phyloP scores from a whole-genome alignment of 2,888 invertebrate species.

The Pandemis corylana region DNA sequence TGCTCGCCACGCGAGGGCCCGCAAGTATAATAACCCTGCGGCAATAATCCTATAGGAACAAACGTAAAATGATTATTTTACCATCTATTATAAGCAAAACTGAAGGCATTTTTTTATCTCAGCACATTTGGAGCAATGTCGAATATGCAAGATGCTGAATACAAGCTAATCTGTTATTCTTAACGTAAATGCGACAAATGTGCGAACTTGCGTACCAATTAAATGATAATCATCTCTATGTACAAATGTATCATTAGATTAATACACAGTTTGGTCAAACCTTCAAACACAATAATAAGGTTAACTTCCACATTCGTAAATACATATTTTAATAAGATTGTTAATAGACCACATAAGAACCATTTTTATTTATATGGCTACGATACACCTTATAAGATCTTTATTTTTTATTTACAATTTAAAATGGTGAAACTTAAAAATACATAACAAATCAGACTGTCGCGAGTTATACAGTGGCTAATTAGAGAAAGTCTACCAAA shows the following conservation, averaged over 20 bases:
- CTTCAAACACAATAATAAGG: slow-evolving; percentile 44
- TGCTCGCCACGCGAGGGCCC: background rate
- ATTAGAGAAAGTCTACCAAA: slow-evolving; percentile 74
- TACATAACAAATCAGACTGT: slow-evolving; percentile 81
- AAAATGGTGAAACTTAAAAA: slow-evolving; percentile 81
- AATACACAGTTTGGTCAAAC: slow-evolving; percentile 51
- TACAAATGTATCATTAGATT: slow-evolving; percentile 44
- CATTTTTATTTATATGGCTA: slow-evolving; percentile 53
- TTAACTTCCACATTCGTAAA: slow-evolving; percentile 38
- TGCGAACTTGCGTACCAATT: slow-evolving; percentile 45
- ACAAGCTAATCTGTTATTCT: slow-evolving; percentile 44
- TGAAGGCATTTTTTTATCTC: slow-evolving; percentile 1
- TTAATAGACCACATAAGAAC: slow-evolving; percentile 31
- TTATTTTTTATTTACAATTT: slow-evolving; percentile 74
- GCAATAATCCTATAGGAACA: slow-evolving; percentile 43
- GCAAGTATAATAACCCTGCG: slow-evolving; percentile 27
- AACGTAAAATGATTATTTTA: slow-evolving; percentile 39
- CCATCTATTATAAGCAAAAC: slow-evolving; percentile 23
- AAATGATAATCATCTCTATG: slow-evolving; percentile 41
- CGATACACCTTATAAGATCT: slow-evolving; percentile 71
- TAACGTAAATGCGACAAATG: slow-evolving; percentile 52
- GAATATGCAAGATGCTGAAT: slow-evolving; percentile 16
- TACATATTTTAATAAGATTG: slow-evolving; percentile 31
- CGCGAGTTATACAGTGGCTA: slow-evolving; percentile 60
- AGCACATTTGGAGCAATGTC: slow-evolving; percentile 14